Conservation (phyloP, 2,797 vertebrate genomes). For the Sebastes paucispinis region DNA sequence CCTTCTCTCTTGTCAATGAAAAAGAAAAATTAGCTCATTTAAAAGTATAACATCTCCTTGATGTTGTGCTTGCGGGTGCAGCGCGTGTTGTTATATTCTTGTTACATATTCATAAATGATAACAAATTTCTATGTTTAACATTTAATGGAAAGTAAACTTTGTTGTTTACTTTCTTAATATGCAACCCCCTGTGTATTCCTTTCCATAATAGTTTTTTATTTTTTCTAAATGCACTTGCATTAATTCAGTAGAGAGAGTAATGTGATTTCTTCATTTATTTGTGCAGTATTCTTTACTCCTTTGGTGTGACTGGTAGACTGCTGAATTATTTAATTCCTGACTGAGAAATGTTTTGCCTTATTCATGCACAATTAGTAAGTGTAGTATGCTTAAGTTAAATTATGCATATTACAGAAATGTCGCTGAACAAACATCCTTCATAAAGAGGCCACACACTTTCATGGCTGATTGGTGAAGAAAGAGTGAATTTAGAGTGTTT, state of each 20-base stretch:
- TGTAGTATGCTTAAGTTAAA: slow-evolving; percentile 43
- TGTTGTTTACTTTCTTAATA: neutral
- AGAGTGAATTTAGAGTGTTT: slow-evolving; percentile 29
- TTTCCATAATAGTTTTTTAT: neutral
- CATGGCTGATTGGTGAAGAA: slow-evolving; percentile 52
- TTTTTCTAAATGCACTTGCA: neutral
- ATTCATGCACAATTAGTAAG: slow-evolving; percentile 48
- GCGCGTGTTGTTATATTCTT: neutral
- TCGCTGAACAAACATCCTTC: slow-evolving; percentile 48
- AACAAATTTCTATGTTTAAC: neutral
- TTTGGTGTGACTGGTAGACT: slow-evolving; percentile 12
- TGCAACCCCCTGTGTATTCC: neutral
- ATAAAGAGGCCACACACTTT: slow-evolving; percentile 41
- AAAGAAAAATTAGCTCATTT: slow-evolving; percentile 8
- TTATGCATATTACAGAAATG: slow-evolving; percentile 57
- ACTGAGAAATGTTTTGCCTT: slow-evolving; percentile 41
- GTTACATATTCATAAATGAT: neutral
- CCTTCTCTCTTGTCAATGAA: slow-evolving; percentile 10
- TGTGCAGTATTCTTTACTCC: slow-evolving; percentile 5
- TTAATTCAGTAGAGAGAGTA: neutral
- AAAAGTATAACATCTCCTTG: neutral
- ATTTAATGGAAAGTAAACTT: neutral
- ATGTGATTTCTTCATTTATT: neutral
- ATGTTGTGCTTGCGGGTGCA: neutral
- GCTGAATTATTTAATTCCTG: slow-evolving; percentile 44